These are phyloP conservation scores for Pteria penguin DNA, from an alignment of 2,888 invertebrate species.

Conservation along the genomic window DNA sequence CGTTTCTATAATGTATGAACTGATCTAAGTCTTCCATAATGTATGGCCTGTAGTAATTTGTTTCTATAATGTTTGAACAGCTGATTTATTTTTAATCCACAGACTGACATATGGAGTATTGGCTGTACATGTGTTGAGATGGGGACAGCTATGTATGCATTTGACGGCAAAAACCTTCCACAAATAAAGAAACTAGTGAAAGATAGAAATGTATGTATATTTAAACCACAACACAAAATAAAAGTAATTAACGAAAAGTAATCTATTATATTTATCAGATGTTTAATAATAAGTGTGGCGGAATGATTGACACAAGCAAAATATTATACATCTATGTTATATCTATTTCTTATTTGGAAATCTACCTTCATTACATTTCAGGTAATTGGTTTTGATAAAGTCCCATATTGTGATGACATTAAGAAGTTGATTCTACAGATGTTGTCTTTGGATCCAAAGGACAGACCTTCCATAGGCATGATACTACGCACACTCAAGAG, in stretches of 20 bases:
- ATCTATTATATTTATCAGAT: no score
- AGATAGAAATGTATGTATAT: slow-evolving; percentile 1
- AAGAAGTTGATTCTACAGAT: background rate
- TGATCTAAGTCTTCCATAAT: no score
- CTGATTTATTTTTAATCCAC: background rate
- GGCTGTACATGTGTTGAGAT: slow-evolving; percentile 30
- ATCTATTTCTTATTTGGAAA: no score
- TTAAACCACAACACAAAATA: no score
- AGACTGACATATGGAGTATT: slow-evolving; percentile 37
- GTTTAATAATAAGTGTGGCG: no score
- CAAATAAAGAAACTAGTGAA: background rate
- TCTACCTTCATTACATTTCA: background rate
- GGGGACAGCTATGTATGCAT: slow-evolving; percentile 13
- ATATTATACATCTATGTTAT: no score
- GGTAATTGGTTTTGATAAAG: background rate
- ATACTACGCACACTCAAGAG: no score
- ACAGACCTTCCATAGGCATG: background rate
- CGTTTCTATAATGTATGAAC: no score
- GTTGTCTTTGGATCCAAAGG: background rate
- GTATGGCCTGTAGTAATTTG: no score
- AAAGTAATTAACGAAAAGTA: no score
- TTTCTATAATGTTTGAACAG: no score
- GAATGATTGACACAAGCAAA: no score
- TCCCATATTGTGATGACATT: background rate
- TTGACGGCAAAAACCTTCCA: background rate